phyloP scores from a whole-genome alignment of 2,797 vertebrate genomes.

The Notolepis coatsorum region DNA sequence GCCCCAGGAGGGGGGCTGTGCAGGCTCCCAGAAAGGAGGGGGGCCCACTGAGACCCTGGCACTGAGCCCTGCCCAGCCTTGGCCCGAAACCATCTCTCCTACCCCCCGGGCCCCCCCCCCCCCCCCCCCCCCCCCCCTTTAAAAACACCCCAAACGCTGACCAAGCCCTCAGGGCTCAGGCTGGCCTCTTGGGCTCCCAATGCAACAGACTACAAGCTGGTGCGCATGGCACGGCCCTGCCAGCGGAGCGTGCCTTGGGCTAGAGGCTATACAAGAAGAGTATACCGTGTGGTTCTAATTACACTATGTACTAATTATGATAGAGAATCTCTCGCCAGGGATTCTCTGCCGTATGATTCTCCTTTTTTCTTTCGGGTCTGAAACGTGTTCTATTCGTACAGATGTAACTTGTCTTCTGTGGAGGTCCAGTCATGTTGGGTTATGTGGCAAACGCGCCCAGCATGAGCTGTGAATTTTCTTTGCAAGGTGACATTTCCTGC shows the following conservation, averaged over 20 bases:
- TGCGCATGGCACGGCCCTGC: conserved; percentile 46
- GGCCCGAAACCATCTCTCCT: conserved; percentile 76
- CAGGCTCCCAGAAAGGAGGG: conserved; percentile 77
- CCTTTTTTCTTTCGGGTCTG: conserved; percentile 40
- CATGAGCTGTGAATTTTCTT: conserved; percentile 81
- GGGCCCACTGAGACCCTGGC: conserved; percentile 82
- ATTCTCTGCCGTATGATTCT: not conserved
- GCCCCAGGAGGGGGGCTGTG: conserved; percentile 66
- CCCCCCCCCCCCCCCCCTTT: conserved; percentile 41
- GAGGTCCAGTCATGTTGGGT: conserved; percentile 76
- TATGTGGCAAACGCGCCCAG: conserved; percentile 80
- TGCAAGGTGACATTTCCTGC: conserved; percentile 81
- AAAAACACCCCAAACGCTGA: conserved; percentile 76
- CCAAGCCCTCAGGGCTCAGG: conserved; percentile 76
- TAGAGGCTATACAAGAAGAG: conserved; percentile 45
- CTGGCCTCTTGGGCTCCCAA: conserved; percentile 75
- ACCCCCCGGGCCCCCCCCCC: not conserved
- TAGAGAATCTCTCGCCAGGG: not conserved
- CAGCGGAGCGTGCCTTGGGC: conserved; percentile 54
- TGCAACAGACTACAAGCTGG: conserved; percentile 76
- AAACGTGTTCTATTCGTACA: conserved; percentile 65
- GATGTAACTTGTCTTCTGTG: conserved; percentile 74
- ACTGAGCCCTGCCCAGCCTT: conserved; percentile 72
- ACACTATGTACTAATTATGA: conserved; percentile 3
- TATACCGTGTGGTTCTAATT: conserved; percentile 24